A percentile compares a stretch with the other conserved stretches of the same genome.
Evolutionary conservation across 2,888 invertebrate genomes (phyloP).

Genomic region (Nebria salina): DNA sequence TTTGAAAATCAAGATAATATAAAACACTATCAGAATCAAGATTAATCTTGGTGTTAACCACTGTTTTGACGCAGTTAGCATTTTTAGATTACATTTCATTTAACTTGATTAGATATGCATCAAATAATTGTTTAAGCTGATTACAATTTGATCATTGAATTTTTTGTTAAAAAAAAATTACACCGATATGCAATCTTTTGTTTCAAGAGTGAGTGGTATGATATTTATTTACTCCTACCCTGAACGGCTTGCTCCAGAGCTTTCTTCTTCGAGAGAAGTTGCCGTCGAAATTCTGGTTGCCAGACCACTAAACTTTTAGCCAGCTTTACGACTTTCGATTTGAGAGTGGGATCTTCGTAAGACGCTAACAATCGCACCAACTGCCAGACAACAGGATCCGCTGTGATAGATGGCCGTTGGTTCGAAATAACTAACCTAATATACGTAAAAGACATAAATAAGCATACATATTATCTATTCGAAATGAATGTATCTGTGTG

Average conservation of each 20-base stretch:
- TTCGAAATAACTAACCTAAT: constrained; percentile 62
- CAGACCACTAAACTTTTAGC: constrained; percentile 70
- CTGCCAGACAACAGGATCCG: constrained; percentile 87
- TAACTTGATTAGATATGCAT: too few relatives aligned
- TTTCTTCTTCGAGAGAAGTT: constrained; percentile 74
- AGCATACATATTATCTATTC: not conserved
- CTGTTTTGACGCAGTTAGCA: too few relatives aligned
- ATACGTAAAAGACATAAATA: constrained; percentile 38
- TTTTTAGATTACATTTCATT: too few relatives aligned
- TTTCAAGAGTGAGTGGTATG: not conserved
- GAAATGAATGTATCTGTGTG: not conserved
- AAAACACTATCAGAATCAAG: too few relatives aligned
- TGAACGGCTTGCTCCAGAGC: constrained; percentile 87
- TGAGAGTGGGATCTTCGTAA: constrained; percentile 69
- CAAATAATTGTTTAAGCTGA: too few relatives aligned
- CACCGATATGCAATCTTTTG: too few relatives aligned
- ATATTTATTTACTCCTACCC: constrained; percentile 62
- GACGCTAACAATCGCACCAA: constrained; percentile 78
- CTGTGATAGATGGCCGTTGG: constrained; percentile 74
- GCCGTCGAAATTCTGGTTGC: constrained; percentile 73
- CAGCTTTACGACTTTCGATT: constrained; percentile 70
- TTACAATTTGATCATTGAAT: too few relatives aligned
- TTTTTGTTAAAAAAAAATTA: too few relatives aligned
- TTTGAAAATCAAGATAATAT: too few relatives aligned
- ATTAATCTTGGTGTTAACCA: too few relatives aligned